A percentile compares a stretch with the other conserved stretches of the same genome.
Conservation (phyloP, 2,113 vertebrate species). For the Bostrychus sinensis region DNA sequence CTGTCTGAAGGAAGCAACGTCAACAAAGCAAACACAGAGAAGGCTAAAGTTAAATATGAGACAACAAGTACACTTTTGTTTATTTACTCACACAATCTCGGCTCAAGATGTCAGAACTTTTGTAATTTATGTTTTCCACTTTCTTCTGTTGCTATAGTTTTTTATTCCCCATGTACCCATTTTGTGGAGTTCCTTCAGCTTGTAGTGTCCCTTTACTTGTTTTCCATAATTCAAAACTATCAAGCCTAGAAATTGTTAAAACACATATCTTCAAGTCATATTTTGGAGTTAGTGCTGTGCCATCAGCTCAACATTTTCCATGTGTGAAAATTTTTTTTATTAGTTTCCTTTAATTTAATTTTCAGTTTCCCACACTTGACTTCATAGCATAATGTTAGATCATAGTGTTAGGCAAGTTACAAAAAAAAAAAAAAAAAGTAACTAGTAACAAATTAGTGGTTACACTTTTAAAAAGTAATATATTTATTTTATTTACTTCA, state of each 20-base stretch:
- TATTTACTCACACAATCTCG: conserved; percentile 1
- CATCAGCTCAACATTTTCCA: too few relatives aligned
- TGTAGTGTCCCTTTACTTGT: background rate
- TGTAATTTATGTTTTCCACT: conserved; percentile 6
- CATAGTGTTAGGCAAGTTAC: too few relatives aligned
- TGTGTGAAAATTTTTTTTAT: too few relatives aligned
- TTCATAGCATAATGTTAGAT: too few relatives aligned
- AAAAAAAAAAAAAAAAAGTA: too few relatives aligned
- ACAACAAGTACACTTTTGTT: conserved; percentile 8
- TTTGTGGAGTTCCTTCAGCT: background rate
- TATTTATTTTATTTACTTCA: too few relatives aligned
- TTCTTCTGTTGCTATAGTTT: background rate
- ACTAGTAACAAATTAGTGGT: too few relatives aligned
- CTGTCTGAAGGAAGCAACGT: conserved; percentile 14
- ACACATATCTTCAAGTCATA: background rate
- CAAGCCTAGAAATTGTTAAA: background rate
- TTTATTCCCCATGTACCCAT: background rate
- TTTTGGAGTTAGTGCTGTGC: too few relatives aligned
- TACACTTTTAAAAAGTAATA: too few relatives aligned
- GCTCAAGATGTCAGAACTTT: conserved; percentile 5
- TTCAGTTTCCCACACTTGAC: too few relatives aligned
- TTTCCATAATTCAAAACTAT: too few relatives aligned
- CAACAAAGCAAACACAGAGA: conserved; percentile 7
- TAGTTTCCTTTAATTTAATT: too few relatives aligned
- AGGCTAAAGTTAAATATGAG: conserved; percentile 7